Conservation (phyloP, 2,113 vertebrate species). For the Cavia aperea region DNA sequence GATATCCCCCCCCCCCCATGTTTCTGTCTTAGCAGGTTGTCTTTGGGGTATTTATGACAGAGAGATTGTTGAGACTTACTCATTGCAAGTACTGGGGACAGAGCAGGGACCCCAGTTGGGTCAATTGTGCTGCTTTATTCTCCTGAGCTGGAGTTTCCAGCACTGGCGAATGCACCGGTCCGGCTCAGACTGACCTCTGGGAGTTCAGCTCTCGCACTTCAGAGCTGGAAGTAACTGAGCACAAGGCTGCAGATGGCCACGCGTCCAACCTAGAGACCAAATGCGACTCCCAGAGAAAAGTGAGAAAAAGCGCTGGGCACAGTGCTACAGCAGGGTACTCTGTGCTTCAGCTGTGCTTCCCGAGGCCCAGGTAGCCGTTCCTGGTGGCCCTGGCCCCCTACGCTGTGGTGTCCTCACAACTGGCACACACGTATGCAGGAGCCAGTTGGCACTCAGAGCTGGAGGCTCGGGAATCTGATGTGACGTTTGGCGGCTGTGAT, state of each 20-base stretch:
- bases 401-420: neutral
- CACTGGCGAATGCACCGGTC: neutral
- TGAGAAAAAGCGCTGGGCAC: neutral
- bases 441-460: neutral
- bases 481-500: neutral
- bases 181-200: neutral
- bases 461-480: neutral
- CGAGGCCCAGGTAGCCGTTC: too few relatives aligned
- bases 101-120: neutral
- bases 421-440: neutral
- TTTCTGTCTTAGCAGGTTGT: conserved; percentile 44
- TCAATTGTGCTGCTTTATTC: conserved; percentile 2
- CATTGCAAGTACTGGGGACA: neutral
- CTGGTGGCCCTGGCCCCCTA: neutral
- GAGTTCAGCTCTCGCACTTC: conserved; percentile 1
- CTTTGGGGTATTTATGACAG: conserved; percentile 33
- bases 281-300: neutral
- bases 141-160: neutral
- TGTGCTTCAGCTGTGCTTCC: too few relatives aligned
- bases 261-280: neutral
- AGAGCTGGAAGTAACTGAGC: neutral
- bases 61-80: conserved; percentile 30
- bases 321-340: neutral
- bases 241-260: neutral
- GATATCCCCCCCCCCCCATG: neutral